Percentiles rank a stretch among this genome's conserved stretches.
Conservation (phyloP, 1,140 invertebrate genomes). For the Probaryconus sp. region DNA sequence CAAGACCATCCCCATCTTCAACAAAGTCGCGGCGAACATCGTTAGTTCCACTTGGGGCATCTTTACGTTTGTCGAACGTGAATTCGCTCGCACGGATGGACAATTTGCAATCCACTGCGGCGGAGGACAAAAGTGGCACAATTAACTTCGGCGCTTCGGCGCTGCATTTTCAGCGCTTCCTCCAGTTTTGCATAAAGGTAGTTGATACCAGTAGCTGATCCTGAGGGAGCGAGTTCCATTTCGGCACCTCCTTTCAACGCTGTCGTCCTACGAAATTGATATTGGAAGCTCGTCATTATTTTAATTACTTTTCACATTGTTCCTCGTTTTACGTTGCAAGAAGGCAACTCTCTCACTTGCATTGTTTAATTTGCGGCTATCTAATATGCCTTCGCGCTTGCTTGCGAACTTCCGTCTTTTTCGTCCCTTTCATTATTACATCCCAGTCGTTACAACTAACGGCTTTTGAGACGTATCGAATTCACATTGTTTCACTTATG, state of each 20-base stretch:
- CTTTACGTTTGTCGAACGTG: constrained; percentile 18
- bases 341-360: constrained; percentile 9
- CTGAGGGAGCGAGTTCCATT: constrained; percentile 23
- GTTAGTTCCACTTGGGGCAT: constrained; percentile 7
- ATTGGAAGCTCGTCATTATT: constrained; percentile 68
- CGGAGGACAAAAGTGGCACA: constrained; percentile 52
- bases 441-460: constrained; percentile 6
- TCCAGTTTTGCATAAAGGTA: constrained; percentile 49
- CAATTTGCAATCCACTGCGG: constrained; percentile 64
- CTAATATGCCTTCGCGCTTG: constrained; percentile 33
- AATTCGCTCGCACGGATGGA: constrained; percentile 27
- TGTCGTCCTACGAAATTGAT: constrained; percentile 56
- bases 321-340: constrained; percentile 32
- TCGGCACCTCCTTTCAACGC: not conserved
- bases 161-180: constrained; percentile 48
- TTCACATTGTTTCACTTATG: constrained; percentile 40
- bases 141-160: constrained; percentile 48
- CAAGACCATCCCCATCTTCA: constrained; percentile 17
- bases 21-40: not conserved
- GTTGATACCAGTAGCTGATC: constrained; percentile 43
- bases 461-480: constrained; percentile 41
- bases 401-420: constrained; percentile 19
- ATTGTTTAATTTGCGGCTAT: constrained; percentile 49
- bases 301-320: constrained; percentile 57
- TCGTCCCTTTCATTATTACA: constrained; percentile 6